A percentile compares a stretch with the other conserved stretches of the same genome.
These are phyloP conservation scores for Cebidichthys violaceus DNA, from an alignment of 2,113 vertebrate species.

Conservation along the genomic window DNA sequence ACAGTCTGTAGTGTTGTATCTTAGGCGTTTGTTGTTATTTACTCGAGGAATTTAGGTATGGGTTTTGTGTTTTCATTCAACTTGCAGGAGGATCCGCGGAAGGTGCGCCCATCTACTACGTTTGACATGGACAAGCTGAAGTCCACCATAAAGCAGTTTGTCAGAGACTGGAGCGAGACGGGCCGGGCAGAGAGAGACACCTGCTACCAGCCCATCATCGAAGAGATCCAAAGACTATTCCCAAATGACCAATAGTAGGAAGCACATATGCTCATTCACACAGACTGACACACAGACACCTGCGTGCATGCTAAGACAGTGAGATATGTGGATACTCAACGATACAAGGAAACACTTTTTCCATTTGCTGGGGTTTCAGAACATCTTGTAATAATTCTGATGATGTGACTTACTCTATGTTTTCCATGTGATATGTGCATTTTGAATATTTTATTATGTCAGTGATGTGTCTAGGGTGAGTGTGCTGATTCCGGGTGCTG, in stretches of 20 bases:
- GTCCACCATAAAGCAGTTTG: slow-evolving; percentile 98
- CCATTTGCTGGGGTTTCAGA: slow-evolving; percentile 19
- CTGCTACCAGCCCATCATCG: slow-evolving; percentile 95
- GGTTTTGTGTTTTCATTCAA: not conserved
- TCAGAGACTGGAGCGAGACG: slow-evolving; percentile 96
- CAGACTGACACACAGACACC: not conserved
- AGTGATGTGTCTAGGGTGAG: slow-evolving; percentile 97
- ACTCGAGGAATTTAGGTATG: not conserved
- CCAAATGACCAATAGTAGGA: slow-evolving; percentile 92
- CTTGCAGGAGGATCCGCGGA: slow-evolving; percentile 79
- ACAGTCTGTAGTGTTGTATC: not conserved
- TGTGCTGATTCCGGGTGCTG: slow-evolving; percentile 96
- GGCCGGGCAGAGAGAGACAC: slow-evolving; percentile 93
- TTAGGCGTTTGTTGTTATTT: not conserved
- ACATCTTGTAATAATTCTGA: not conserved
- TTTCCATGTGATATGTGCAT: slow-evolving; percentile 72
- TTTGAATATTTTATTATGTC: slow-evolving; percentile 75
- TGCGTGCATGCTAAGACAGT: slow-evolving; percentile 8
- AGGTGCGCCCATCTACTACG: slow-evolving; percentile 90
- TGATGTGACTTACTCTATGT: slow-evolving; percentile 41
- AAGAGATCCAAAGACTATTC: slow-evolving; percentile 93
- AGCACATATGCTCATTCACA: slow-evolving; percentile 13
- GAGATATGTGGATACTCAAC: not conserved
- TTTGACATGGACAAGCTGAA: slow-evolving; percentile 99
- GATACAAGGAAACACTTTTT: not conserved